Evolutionary conservation across 2,797 vertebrate genomes (phyloP), one percentile per base, ranked within the genome.

Genomic region (Etheostoma nigrum): DNA sequence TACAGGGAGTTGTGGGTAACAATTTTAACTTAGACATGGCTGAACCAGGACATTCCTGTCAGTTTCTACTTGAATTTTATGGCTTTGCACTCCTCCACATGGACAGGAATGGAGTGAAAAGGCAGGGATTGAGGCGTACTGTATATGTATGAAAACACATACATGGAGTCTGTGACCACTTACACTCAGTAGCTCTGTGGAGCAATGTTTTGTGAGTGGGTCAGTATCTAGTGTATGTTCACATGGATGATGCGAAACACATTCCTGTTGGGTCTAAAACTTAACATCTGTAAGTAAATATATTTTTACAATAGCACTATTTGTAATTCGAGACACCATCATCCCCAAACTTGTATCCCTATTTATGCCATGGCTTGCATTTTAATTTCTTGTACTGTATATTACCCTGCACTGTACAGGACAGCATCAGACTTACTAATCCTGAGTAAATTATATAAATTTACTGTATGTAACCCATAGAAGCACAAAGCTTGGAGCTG

Each of bases 21-120:
- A 36, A 11, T 10, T 19, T 40, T 64, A 53, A 68, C 69, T 55
- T 67, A 78, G 74, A 71, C 79, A 83, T 49, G 48, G 72, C 76
- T 54, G 27, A 48, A 74, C 21, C 48, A 27, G 57, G 68, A 86
- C 67, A 82, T 82, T 86, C 74, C 73, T 82, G 60, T 78, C 64
- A 61, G 69, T 45, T 76, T 79, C 72, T 62, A 69, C 49, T 68
- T 81, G 8, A 65, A 59, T 55, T 76, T 86, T 81, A 75, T 54
- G 18, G 67, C 57, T 76, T 82, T 68, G 70, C 48, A 51, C 72
- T 48, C 49, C 60, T 64, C 58, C 58, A 70, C 67, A 65, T 61
- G 59, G 33, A 68, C 23, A 64, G 52, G 18, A 84, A 60, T 60
- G 59, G 71, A 61, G 36, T 51, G 40, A 67, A 62, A 59, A 76